Percentiles rank a stretch among this genome's conserved stretches.
These are phyloP conservation scores for Pteromalus puparum DNA, from an alignment of 1,140 invertebrate genomes.

Conservation along the genomic window DNA sequence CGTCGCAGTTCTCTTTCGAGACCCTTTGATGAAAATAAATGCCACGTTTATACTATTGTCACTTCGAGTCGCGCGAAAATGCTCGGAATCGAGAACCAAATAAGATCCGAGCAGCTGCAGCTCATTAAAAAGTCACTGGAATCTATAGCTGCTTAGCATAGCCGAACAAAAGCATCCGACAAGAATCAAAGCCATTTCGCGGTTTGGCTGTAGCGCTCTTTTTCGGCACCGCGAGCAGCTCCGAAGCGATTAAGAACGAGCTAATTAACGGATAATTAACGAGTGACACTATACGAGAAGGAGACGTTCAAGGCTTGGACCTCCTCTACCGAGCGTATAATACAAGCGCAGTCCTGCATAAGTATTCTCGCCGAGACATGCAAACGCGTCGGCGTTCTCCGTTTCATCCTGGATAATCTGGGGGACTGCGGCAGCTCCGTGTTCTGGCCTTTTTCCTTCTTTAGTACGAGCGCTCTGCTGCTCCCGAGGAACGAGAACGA, in stretches of 20 bases:
- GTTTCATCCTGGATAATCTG: constrained; percentile 60
- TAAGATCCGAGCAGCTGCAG: too few species aligned
- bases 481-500: constrained; percentile 47
- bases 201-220: background rate
- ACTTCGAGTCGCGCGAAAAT: too few species aligned
- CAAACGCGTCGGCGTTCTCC: constrained; percentile 50
- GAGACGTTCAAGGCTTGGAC: constrained; percentile 59
- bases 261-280: constrained; percentile 75
- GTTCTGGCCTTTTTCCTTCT: constrained; percentile 60
- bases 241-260: constrained; percentile 46
- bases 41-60: too few species aligned
- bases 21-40: background rate
- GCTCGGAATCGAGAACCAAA: too few species aligned
- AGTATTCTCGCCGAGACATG: constrained; percentile 11
- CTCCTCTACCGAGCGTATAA: constrained; percentile 1
- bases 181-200: constrained; percentile 6
- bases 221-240: background rate
- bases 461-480: constrained; percentile 57
- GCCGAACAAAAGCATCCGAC: background rate
- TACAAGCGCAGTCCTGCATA: background rate
- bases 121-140: constrained; percentile 5
- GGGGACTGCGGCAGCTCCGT: constrained; percentile 56
- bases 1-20: background rate
- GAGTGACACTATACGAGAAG: constrained; percentile 69
- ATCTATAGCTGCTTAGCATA: background rate